Base-by-base conservation (phyloP, 53 echinoderm and acorn worm species). In the Stichopus horrens region DNA sequence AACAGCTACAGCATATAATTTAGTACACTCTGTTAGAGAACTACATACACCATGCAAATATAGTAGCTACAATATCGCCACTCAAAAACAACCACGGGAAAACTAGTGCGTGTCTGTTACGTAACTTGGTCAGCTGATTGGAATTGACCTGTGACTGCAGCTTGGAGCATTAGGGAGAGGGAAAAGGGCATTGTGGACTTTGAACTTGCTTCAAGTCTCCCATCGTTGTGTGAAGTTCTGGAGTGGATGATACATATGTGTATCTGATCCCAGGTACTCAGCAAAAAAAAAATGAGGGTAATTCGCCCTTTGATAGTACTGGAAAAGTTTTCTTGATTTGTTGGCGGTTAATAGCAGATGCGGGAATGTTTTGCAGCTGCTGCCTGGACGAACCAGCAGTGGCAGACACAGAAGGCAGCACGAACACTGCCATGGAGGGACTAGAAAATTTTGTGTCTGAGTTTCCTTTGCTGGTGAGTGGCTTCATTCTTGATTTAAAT, bases 281-380 rank as follows among this genome's bases (percentile, higher is more conserved):
- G 63, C 16, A 10, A 13, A 16, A 63, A 63, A 63, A 63, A 63
- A 13, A 63, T 63, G 63, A 63, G 63, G 63, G 63, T 63, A 63
- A 8, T 5, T 10, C 8, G 63, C 63, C 63, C 63, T 10, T 63
- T 63, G 63, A 63, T 63, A 63, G 37, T 37, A 7, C 63, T 16
- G 16, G 16, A 10, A 63, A 63, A 63, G 63, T 63, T 63, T 63
- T 37, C 37, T 37, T 37, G 37, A 37, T 37, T 63, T 63, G 63
- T 16, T 63, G 63, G 16, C 16, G 16, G 63, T 4, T 63, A 13
- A 13, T 63, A 63, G 63, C 16, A 10, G 63, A 63, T 13, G 9
- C 0, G 51, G 79, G 79, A 16, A 79, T 79, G 79, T 79, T 79
- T 79, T 79, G 79, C 79, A 79, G 79, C 55, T 79, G 79, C 53